phyloP scores from a whole-genome alignment of 1,140 invertebrate species.

The Agrilus planipennis region DNA sequence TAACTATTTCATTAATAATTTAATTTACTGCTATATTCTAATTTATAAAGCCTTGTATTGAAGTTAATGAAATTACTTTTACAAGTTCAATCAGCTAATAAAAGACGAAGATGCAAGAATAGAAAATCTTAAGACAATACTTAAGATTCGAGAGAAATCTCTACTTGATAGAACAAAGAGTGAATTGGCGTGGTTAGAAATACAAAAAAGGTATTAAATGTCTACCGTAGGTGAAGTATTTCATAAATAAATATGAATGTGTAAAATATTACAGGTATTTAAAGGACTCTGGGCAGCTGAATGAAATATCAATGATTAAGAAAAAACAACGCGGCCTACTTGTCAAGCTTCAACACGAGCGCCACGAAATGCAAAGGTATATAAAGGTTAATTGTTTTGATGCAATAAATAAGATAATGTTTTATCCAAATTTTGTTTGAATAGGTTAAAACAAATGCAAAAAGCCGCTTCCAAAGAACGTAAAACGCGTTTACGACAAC shows the following conservation, averaged over 20 bases:
- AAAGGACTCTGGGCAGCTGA: slow-evolving; percentile 27
- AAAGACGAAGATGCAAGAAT: slow-evolving; percentile 31
- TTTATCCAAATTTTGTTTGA: slow-evolving; percentile 7
- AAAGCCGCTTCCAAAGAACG: slow-evolving; percentile 28
- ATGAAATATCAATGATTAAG: slow-evolving; percentile 30
- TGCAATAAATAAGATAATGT: slow-evolving; percentile 4
- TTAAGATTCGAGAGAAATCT: slow-evolving; percentile 30
- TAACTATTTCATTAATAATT: slow-evolving; percentile 8
- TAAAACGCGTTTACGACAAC: slow-evolving; percentile 25
- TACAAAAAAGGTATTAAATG: slow-evolving; percentile 30
- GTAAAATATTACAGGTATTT: slow-evolving; percentile 24
- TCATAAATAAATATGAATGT: not conserved
- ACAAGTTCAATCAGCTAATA: slow-evolving; percentile 31
- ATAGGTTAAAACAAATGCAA: slow-evolving; percentile 31
- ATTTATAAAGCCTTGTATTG: not conserved
- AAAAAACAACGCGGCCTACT: slow-evolving; percentile 32
- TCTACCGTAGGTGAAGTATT: not conserved
- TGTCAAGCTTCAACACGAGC: slow-evolving; percentile 30
- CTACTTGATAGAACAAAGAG: slow-evolving; percentile 29
- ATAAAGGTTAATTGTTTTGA: not conserved
- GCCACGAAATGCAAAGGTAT: slow-evolving; percentile 32
- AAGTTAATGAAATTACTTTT: slow-evolving; percentile 5
- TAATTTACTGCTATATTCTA: slow-evolving; percentile 3
- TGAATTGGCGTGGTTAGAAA: slow-evolving; percentile 31
- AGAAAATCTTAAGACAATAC: slow-evolving; percentile 28